Evolutionary conservation across 2,113 vertebrate genomes (phyloP), one percentile per base, ranked within the genome.

Genomic region (Nettapus auritus): DNA sequence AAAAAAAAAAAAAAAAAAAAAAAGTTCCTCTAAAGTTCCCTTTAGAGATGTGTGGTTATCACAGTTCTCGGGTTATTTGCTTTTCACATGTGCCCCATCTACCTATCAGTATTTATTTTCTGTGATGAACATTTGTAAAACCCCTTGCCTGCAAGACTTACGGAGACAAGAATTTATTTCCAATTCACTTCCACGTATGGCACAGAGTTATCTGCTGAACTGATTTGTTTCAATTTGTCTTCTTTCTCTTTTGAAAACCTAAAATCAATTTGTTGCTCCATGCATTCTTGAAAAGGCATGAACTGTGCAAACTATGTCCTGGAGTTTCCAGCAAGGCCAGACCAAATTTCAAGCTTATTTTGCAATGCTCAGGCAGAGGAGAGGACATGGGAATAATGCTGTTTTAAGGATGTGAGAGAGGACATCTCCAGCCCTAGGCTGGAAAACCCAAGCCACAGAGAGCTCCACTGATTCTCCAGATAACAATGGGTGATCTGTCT

Each of bases 311-410:
- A 63, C 28, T 20, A 36, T 5, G 11, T 21, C 13, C 33, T 56
- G 59, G 38, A 74, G 23, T 8, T 53, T 19, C 20, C 9, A 14
- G 9, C 14, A 38, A 53, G 33, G 17, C 1, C 63, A 82, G 67
- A 28, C 5, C 18, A 38, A 6, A 6, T 44, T 29, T 77, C 3
- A 2, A 18, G 25, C 3, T 11, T 31, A 21, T 13, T 62, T 78
- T 53, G 8, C 12, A 8, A 28, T 8, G 1, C 17, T 8, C 40
- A 53, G 33, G 15, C 17, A 59, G 34, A 79, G 52, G 7, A 60
- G 18, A 42, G 5, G 12, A 31, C 26, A 5, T 2, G 3, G 22
- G 19, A n/a, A 4, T 29, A 6, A 17, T 0, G 1, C 15, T 66
- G 19, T 14, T 18, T 9, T n/a, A 23, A 21, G 42, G n/a, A 9